phyloP scores from a whole-genome alignment of 2,113 vertebrate species.

The Galbula dea region DNA sequence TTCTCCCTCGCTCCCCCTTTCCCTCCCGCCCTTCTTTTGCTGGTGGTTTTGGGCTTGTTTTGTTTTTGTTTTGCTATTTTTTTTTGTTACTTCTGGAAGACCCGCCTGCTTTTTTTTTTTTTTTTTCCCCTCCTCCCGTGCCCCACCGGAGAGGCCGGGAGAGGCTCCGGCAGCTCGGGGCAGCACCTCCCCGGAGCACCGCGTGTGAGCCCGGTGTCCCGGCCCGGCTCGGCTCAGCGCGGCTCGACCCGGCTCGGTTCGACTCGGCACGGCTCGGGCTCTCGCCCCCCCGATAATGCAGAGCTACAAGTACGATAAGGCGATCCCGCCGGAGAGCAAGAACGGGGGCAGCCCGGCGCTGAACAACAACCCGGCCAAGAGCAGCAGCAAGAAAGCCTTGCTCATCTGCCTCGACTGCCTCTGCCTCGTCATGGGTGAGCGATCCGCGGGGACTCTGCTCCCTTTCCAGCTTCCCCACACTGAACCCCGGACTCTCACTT shows the following conservation, averaged over 20 bases:
- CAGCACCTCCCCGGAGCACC: background rate
- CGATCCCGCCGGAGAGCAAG: conserved; percentile 91
- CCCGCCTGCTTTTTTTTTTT: background rate
- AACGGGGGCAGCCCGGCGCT: conserved; percentile 90
- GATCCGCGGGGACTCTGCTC: background rate
- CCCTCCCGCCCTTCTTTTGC: background rate
- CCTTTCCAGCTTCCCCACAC: no score
- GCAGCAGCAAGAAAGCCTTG: conserved; percentile 86
- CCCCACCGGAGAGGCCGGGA: background rate
- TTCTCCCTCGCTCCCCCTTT: background rate
- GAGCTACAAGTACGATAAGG: conserved; percentile 97
- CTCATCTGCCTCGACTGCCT: conserved; percentile 89
- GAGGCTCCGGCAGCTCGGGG: background rate
- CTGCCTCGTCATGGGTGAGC: conserved; percentile 94
- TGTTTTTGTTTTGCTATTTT: background rate
- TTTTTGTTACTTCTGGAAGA: background rate
- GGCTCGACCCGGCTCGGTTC: background rate
- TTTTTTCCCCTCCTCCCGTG: background rate
- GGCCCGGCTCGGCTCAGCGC: background rate
- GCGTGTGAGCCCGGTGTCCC: background rate
- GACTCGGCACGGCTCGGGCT: background rate
- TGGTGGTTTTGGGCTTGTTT: background rate
- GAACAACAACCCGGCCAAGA: conserved; percentile 82
- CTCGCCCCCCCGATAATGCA: conserved; percentile 80
- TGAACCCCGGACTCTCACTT: background rate